Evolutionary conservation across 2,888 invertebrate genomes (phyloP).

Genomic region (Sialis lutaria): DNA sequence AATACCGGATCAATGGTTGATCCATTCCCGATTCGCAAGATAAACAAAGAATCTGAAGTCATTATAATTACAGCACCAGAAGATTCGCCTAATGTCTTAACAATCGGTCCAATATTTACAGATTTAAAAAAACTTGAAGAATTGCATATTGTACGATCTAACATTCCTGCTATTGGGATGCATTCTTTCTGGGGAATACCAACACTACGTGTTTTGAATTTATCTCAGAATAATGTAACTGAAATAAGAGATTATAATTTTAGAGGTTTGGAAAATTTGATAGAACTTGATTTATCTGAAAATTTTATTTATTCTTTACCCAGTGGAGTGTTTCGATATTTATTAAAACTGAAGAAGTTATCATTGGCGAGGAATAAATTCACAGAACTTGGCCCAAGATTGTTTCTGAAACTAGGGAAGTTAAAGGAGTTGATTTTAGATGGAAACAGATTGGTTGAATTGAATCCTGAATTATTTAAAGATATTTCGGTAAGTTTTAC

Average conservation of each 20-base stretch:
- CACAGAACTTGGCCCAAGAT: slow-evolving; percentile 46
- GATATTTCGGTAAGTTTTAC: slow-evolving; percentile 39
- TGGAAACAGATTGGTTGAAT: slow-evolving; percentile 52
- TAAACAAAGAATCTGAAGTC: slow-evolving; percentile 45
- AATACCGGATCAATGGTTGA: slow-evolving; percentile 41
- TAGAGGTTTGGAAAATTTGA: slow-evolving; percentile 54
- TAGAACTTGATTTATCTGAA: slow-evolving; percentile 51
- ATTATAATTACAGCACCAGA: slow-evolving; percentile 49
- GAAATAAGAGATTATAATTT: slow-evolving; percentile 55
- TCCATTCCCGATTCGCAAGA: slow-evolving; percentile 41
- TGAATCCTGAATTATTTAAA: slow-evolving; percentile 64
- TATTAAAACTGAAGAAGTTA: slow-evolving; percentile 48
- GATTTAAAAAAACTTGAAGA: slow-evolving; percentile 40
- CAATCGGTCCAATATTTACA: slow-evolving; percentile 51
- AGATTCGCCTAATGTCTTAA: slow-evolving; percentile 37
- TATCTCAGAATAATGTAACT: slow-evolving; percentile 57
- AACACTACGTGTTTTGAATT: slow-evolving; percentile 36
- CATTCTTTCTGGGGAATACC: slow-evolving; percentile 69
- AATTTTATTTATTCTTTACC: slow-evolving; percentile 59
- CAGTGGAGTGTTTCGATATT: slow-evolving; percentile 56
- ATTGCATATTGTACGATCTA: slow-evolving; percentile 52
- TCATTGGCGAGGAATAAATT: slow-evolving; percentile 50
- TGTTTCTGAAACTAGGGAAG: slow-evolving; percentile 57
- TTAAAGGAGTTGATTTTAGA: slow-evolving; percentile 55
- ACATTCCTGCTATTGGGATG: slow-evolving; percentile 58